phyloP scores from a whole-genome alignment of 2,113 vertebrate genomes.

The Paradisaea rubra region DNA sequence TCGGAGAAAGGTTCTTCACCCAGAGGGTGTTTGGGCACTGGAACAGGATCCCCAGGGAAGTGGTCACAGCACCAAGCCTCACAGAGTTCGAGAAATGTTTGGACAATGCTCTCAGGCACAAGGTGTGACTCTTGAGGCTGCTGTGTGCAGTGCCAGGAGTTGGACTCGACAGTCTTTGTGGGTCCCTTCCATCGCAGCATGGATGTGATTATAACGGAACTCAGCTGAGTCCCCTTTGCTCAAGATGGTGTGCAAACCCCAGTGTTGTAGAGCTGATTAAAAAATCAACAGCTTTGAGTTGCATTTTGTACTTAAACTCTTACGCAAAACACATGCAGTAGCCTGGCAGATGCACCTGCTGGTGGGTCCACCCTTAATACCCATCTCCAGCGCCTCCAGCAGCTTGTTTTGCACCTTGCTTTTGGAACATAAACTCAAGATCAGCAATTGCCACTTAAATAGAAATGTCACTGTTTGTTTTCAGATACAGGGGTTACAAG shows the following conservation, averaged over 20 bases:
- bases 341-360: background rate
- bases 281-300: background rate
- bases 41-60: background rate
- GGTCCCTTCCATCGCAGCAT: background rate
- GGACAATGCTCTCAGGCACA: background rate
- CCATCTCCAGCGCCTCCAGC: background rate
- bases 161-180: too few relatives aligned
- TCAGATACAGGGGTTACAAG: background rate
- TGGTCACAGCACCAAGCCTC: background rate
- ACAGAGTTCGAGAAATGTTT: background rate
- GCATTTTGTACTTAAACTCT: background rate
- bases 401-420: background rate
- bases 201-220: too few relatives aligned
- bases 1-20: background rate
- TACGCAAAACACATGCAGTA: accelerated
- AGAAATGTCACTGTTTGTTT: background rate
- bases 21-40: accelerated
- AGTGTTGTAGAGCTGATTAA: background rate
- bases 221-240: background rate
- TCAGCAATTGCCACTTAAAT: background rate
- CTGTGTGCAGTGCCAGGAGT: background rate
- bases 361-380: background rate
- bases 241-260: background rate
- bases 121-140: background rate
- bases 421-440: background rate